Conservation (phyloP, 2,888 invertebrate species). For the Nematopogon swammerdamellus region DNA sequence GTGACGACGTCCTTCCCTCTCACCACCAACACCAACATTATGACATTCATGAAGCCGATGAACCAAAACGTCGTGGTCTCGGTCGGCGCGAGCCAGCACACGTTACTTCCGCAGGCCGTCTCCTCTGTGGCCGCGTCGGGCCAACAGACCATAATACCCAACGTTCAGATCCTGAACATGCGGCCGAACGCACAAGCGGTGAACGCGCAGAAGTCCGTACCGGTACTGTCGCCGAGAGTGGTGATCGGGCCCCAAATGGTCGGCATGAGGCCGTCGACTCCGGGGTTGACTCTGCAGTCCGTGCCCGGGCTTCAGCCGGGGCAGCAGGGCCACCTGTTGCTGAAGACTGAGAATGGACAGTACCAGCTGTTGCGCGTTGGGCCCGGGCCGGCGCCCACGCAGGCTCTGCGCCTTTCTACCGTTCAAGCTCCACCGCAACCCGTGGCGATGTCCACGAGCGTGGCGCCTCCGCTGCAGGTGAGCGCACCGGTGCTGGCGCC, state of each 20-base stretch:
- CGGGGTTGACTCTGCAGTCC: slow-evolving; percentile 82
- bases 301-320: slow-evolving; percentile 83
- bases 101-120: not conserved
- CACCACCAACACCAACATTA: slow-evolving; percentile 59
- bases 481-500: slow-evolving; percentile 64
- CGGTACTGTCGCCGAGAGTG: slow-evolving; percentile 75
- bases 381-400: slow-evolving; percentile 66
- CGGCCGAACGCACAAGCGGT: slow-evolving; percentile 67
- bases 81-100: not conserved
- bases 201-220: slow-evolving; percentile 72
- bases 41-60: slow-evolving; percentile 61
- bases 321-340: slow-evolving; percentile 83
- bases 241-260: slow-evolving; percentile 83
- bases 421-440: slow-evolving; percentile 85
- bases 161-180: slow-evolving; percentile 85
- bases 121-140: slow-evolving; percentile 50
- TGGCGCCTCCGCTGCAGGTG: not conserved
- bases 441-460: slow-evolving; percentile 24
- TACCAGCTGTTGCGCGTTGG: slow-evolving; percentile 90
- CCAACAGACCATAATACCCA: slow-evolving; percentile 64
- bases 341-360: slow-evolving; percentile 97
- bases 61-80: slow-evolving; percentile 44
- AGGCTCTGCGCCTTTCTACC: slow-evolving; percentile 81
- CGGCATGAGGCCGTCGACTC: slow-evolving; percentile 75
- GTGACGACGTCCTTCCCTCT: slow-evolving; percentile 57